Evolutionary conservation across 2,797 vertebrate species (phyloP).

Genomic region (Galago senegalensis): DNA sequence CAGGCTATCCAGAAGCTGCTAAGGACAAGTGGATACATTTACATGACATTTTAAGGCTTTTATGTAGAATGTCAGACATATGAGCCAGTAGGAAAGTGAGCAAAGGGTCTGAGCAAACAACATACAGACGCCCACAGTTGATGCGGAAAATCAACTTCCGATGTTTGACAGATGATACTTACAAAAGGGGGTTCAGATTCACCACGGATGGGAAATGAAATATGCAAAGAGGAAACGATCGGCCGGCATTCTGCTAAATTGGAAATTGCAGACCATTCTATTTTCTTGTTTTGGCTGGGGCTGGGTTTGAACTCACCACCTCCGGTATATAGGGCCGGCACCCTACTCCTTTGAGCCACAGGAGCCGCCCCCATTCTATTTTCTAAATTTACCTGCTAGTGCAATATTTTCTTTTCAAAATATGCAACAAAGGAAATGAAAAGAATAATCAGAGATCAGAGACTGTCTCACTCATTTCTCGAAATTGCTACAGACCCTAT

Average conservation of each 20-base stretch:
- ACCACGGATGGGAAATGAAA: not conserved
- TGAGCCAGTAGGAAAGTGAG: not conserved
- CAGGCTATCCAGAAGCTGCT: not conserved
- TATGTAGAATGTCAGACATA: not conserved
- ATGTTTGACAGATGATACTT: not conserved
- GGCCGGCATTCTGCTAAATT: not conserved
- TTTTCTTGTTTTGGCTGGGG: not conserved
- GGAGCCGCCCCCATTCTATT: not conserved
- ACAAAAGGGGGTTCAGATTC: not conserved
- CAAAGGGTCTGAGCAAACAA: not conserved
- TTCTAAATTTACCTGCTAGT: not conserved
- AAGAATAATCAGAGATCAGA: not conserved
- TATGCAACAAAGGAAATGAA: not conserved
- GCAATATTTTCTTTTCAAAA: not conserved
- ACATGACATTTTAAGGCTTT: not conserved
- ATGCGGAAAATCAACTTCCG: not conserved
- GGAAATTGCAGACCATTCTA: not conserved
- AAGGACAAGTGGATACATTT: not conserved
- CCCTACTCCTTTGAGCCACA: too few relatives aligned
- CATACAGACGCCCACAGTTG: not conserved
- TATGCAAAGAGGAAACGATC: not conserved
- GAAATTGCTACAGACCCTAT: not conserved
- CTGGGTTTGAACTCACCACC: too few relatives aligned
- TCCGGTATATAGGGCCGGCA: too few relatives aligned
- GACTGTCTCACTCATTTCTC: not conserved